Base-by-base conservation (phyloP, 2,888 invertebrate genomes). In the Eristalis pertinax region DNA sequence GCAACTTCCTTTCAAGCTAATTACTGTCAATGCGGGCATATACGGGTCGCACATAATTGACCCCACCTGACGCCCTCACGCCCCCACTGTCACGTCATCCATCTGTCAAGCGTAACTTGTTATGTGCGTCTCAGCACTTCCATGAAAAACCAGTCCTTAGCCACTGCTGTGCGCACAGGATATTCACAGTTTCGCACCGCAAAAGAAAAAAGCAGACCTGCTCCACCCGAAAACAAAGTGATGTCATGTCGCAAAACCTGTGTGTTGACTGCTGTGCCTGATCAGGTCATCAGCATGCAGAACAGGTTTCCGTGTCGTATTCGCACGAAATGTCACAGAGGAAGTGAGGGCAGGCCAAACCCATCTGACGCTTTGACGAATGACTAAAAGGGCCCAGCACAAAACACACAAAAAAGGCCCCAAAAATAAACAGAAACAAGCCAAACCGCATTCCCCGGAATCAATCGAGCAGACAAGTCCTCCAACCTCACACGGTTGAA, bases 281-380 rank as follows among this genome's bases (percentile, higher is more conserved):
- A 83, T 75, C 83, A 4, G 87, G 83, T 79, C 83, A 87, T 87
- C 87, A 87, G 29, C 87, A 87, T 87, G 83, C 87, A 79, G 68
- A 83, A 87, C 87, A 79, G 76, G 87, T 87, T 84, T 84, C 26
- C 41, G 0, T 64, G 64, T 76, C 74, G 41, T 56, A 75, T 50
- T 50, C 50, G 50, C 50, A 60, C 70, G 35, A 70, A 78, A 79
- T 87, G 87, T 69, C 87, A 8, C 19, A 62, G 60, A 72, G 60
- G 65, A 79, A 79, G 43, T 50, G 38, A 65, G 50, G 60, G 43
- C 79, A 79, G 60, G 35, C 72, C 65, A 29, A 60, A 24, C 41
- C 29, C 50, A 19, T 19, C 19, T 8, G 50, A n/a, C n/a, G 19
- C 43, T 50, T 50, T 50, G 43, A 50, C 50, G 19, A 19, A 50